Conservation (phyloP, 2,888 invertebrate species). For the Hydraecia micacea region DNA sequence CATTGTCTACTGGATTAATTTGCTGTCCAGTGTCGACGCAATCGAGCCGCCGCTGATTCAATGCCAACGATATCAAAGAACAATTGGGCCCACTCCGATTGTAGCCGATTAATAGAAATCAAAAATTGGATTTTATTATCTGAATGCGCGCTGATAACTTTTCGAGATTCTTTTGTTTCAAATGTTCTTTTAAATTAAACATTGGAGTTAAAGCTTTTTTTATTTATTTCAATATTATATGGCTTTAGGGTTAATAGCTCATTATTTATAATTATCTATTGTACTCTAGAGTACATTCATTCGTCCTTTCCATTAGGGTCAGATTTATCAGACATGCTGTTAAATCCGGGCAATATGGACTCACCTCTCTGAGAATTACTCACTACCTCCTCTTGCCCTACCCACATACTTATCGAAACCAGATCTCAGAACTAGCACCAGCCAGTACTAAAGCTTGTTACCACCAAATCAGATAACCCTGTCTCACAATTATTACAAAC, state of each 20-base stretch:
- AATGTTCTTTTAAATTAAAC: conserved; percentile 58
- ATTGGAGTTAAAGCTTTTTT: conserved; percentile 34
- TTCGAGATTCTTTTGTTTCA: conserved; percentile 67
- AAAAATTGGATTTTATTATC: conserved; percentile 84
- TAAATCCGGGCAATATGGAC: background rate
- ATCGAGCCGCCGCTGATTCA: conserved; percentile 76
- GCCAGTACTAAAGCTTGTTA: conserved; percentile 21
- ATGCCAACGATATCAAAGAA: conserved; percentile 83
- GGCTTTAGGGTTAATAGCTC: background rate
- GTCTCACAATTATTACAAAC: conserved; percentile 40
- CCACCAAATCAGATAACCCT: conserved; percentile 8
- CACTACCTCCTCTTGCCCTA: background rate
- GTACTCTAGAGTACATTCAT: background rate
- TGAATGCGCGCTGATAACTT: conserved; percentile 69
- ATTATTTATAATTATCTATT: background rate
- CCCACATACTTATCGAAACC: conserved; percentile 28
- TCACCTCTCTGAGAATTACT: conserved; percentile 1
- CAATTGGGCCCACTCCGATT: conserved; percentile 76
- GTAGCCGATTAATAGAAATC: conserved; percentile 82
- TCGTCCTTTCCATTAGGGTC: background rate
- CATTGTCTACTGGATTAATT: conserved; percentile 88
- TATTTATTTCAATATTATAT: conserved; percentile 15
- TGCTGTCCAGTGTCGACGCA: conserved; percentile 79
- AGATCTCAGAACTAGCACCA: conserved; percentile 12
- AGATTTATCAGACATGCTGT: background rate